Conservation (phyloP, 2,888 invertebrate genomes). For the Synanthedon formicaeformis region DNA sequence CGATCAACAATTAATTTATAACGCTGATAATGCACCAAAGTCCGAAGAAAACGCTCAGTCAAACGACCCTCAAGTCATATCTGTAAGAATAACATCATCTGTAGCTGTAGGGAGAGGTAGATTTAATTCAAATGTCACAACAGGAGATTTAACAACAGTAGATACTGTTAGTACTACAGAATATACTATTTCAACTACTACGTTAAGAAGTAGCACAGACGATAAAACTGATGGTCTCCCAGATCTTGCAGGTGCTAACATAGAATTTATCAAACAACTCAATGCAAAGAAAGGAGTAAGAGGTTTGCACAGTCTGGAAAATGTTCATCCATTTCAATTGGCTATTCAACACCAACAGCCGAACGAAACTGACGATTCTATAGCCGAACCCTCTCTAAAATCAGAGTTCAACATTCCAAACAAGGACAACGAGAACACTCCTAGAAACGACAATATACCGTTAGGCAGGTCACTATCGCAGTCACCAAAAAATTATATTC, state of each 20-base stretch:
- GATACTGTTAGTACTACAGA: neutral
- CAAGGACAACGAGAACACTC: constrained; percentile 18
- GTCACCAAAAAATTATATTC: constrained; percentile 35
- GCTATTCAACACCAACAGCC: constrained; percentile 55
- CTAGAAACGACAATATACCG: constrained; percentile 30
- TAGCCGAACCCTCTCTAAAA: constrained; percentile 38
- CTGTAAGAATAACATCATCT: constrained; percentile 72
- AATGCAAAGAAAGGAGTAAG: constrained; percentile 51
- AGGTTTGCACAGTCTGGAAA: constrained; percentile 29
- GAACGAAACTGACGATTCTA: constrained; percentile 32
- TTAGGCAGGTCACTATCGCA: constrained; percentile 32
- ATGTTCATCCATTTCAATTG: constrained; percentile 57
- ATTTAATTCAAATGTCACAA: constrained; percentile 9
- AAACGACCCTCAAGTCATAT: constrained; percentile 56
- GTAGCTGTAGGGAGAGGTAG: constrained; percentile 68
- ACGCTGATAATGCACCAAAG: constrained; percentile 26
- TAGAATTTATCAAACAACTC: constrained; percentile 61
- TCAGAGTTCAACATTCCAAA: constrained; percentile 22
- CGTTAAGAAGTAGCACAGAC: constrained; percentile 5
- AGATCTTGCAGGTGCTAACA: constrained; percentile 54
- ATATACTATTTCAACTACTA: neutral
- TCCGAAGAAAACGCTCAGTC: constrained; percentile 18
- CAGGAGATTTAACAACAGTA: constrained; percentile 8
- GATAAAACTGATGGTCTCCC: constrained; percentile 45
- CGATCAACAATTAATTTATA: constrained; percentile 15